phyloP scores from a whole-genome alignment of 2,888 invertebrate genomes.

The Trachelus stipa region DNA sequence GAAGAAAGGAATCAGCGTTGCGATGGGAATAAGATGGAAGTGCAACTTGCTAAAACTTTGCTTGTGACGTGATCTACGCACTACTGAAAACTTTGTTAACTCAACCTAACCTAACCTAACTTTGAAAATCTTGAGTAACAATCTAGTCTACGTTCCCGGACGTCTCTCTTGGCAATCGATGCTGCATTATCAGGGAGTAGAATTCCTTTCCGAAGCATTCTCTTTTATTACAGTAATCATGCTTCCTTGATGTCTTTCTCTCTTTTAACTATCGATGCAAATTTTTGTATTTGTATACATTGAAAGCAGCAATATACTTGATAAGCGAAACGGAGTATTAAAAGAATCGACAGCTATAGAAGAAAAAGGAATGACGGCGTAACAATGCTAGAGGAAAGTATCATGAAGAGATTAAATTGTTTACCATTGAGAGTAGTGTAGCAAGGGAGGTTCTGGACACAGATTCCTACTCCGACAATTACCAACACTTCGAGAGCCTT shows the following conservation, averaged over 20 bases:
- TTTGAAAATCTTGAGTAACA: background rate
- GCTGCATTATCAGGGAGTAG: background rate
- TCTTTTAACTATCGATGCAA: background rate
- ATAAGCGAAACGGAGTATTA: background rate
- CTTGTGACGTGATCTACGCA: background rate
- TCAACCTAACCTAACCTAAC: background rate
- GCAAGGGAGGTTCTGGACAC: too few relatives aligned
- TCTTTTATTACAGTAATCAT: background rate
- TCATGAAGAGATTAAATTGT: background rate
- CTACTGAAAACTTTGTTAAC: background rate
- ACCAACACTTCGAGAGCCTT: too few relatives aligned
- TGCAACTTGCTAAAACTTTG: background rate
- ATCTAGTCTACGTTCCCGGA: background rate
- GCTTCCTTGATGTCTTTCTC: background rate
- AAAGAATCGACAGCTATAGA: too few relatives aligned
- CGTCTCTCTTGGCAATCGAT: background rate
- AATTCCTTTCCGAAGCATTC: background rate
- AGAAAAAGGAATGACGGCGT: background rate
- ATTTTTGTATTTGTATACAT: background rate
- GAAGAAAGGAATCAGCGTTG: background rate
- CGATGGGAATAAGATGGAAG: background rate
- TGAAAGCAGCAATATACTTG: background rate
- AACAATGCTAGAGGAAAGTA: background rate
- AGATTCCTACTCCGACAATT: too few relatives aligned
- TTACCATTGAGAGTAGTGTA: background rate